Conservation (phyloP, 2,113 vertebrate genomes). For the Rhinoderma darwinii region DNA sequence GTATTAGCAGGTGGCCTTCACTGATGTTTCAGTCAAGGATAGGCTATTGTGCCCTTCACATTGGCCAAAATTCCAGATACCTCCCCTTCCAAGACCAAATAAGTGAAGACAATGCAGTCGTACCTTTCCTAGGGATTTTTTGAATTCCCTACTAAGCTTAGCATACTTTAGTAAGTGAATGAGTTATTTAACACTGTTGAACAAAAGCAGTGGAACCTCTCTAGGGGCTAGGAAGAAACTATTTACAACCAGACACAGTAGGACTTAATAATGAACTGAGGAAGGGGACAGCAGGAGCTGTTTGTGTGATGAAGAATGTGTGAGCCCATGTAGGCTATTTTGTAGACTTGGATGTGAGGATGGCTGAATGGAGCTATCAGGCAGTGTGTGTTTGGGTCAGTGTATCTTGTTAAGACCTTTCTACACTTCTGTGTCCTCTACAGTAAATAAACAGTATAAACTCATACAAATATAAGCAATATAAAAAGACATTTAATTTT, state of each 20-base stretch:
- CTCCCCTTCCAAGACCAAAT: slow-evolving; percentile 19
- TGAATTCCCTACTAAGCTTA: slow-evolving; percentile 17
- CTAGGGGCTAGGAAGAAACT: slow-evolving; percentile 23
- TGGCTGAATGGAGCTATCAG: not conserved
- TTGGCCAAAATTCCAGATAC: slow-evolving; percentile 15
- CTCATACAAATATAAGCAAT: not conserved
- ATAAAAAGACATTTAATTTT: not conserved
- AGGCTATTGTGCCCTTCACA: slow-evolving; percentile 29
- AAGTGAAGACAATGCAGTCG: slow-evolving; percentile 20
- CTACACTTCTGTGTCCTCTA: not conserved
- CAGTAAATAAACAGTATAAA: not conserved
- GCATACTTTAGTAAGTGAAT: slow-evolving; percentile 13
- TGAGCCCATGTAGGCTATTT: not conserved
- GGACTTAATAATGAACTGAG: slow-evolving; percentile 27
- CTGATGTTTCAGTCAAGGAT: slow-evolving; percentile 29
- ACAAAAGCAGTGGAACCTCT: slow-evolving; percentile 11
- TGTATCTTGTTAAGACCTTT: not conserved
- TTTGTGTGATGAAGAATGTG: slow-evolving; percentile 24
- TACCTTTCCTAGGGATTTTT: slow-evolving; percentile 23
- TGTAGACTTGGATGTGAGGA: not conserved
- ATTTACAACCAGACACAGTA: slow-evolving; percentile 29
- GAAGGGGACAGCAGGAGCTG: slow-evolving; percentile 33
- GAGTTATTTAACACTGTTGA: slow-evolving; percentile 11
- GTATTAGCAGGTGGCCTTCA: slow-evolving; percentile 31
- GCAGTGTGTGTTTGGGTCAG: not conserved